Base-by-base conservation (phyloP, 2,113 vertebrate genomes). In the Toxotes jaculatrix region DNA sequence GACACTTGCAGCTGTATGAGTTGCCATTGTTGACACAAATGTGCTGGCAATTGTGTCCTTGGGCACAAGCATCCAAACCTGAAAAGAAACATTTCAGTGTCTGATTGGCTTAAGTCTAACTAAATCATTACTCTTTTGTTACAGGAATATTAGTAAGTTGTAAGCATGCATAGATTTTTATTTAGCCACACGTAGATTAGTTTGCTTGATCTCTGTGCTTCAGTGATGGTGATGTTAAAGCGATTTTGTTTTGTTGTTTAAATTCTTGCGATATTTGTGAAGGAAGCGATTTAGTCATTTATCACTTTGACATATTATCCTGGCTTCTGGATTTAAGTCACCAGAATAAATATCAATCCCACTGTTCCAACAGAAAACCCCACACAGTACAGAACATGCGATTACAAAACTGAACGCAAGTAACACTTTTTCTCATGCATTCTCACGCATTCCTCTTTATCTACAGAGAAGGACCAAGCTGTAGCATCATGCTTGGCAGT, bases 21-120 rank as follows among this genome's bases (percentile, higher is more conserved):
- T 87, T 86, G 0, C 91, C 90, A 19, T 59, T 94, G 38, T 84
- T 95, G 82, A 96, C 93, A 83, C 95, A 97, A 73, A 95, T 80
- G 14, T 97, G 96, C 66, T 97, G 93, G 70, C 97, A 97, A 16
- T 90, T 91, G 3, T 95, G 96, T 92, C 93, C 93, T 36, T 87
- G 85, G 55, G 93, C 91, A 85, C 96, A 97, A 14, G 92, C 74
- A 72, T 96, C 94, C 19, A 85, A 40, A 89, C 95, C 96, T 96
- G 88, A 51, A 86, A 89, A 82, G 71, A 86, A 81, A 91, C 42
- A 84, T 74, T 86, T 23, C 21, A 65, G 32, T 64, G 77, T 87
- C 80, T 89, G 80, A 93, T 89, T 87, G 79, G 83, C 80, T 86
- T 87, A 82, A 17, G 27, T 19, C 17, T 21, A 38, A 8, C 64